Evolutionary conservation across 2,888 invertebrate genomes (phyloP).

Genomic region (Rhagophthalmus giganteus): DNA sequence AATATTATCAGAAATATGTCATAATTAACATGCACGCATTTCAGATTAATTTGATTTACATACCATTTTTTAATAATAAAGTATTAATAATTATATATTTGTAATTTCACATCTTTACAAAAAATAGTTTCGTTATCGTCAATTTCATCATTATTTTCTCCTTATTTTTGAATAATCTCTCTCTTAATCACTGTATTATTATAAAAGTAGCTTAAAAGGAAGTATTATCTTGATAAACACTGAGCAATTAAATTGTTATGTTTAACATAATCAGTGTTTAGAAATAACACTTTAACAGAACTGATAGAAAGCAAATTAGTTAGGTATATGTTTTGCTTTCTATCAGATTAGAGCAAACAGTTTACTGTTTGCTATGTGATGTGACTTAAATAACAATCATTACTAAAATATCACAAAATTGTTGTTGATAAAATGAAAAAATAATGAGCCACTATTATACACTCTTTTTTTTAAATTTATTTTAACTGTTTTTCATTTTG

Average conservation of each 20-base stretch:
- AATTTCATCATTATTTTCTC: constrained; percentile 49
- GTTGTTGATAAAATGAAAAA: constrained; percentile 60
- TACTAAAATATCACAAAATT: constrained; percentile 63
- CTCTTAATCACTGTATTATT: constrained; percentile 56
- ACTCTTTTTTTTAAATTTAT: constrained; percentile 44
- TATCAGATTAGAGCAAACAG: constrained; percentile 47
- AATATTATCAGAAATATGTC: constrained; percentile 45
- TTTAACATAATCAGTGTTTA: constrained; percentile 25
- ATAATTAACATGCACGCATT: constrained; percentile 52
- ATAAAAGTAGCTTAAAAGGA: constrained; percentile 45
- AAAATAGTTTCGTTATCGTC: constrained; percentile 55
- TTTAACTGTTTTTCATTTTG: constrained; percentile 30
- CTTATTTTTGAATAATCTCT: constrained; percentile 55
- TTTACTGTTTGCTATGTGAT: constrained; percentile 55
- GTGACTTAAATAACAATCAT: constrained; percentile 62
- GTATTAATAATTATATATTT: constrained; percentile 13
- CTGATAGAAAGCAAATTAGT: constrained; percentile 37
- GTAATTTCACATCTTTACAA: constrained; percentile 53
- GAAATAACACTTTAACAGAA: constrained; percentile 37
- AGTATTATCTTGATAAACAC: constrained; percentile 23
- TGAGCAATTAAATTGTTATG: constrained; percentile 20
- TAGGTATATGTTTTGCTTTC: constrained; percentile 40
- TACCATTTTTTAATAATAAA: constrained; percentile 44
- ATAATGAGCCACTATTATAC: constrained; percentile 57
- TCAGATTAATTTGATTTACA: constrained; percentile 38